Base-by-base conservation (phyloP, 2,888 invertebrate genomes). In the Mimachlamys varia region DNA sequence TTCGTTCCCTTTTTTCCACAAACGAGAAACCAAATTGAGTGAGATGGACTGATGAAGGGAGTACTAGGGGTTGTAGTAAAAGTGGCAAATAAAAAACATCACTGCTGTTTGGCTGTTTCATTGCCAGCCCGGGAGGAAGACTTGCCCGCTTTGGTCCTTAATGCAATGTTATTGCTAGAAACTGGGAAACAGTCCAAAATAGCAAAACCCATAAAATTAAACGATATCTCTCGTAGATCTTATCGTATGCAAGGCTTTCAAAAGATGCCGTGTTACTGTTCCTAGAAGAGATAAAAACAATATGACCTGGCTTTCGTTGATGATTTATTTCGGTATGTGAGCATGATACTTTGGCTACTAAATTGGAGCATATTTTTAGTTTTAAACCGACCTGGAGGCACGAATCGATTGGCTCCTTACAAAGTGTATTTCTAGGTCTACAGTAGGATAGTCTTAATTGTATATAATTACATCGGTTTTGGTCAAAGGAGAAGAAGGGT, bases 191-290 rank as follows among this genome's bases (percentile, higher is more conserved):
- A 58, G 58, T 10, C 58, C 58, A 58, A 58, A 58, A 58, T 19
- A 58, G 22, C 58, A 22, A n/a, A 58, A 58, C 58, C n/a, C 58
- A 58, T 58, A 58, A 58, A 58, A 58, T 58, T 58, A 58, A 58
- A 58, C 0, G 58, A 58, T 58, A 58, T 58, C 58, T 58, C 58
- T 58, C n/a, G 7, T 58, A 58, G 19, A 58, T 58, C 19, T 19
- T 22, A 58, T 58, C 1, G n/a, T 58, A 58, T 10, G 7, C 19
- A 0, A 58, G 2, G 13, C n/a, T 58, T n/a, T 58, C 58, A 58
- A 58, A 58, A 22, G 22, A 58, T 58, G 15, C 58, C 58, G n/a
- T 58, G 58, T 58, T 58, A 19, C 58, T 22, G 19, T 22, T 22
- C 4, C 22, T 58, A 22, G 22, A n/a, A 58, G 19, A 58, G 58